phyloP scores from a whole-genome alignment of 1,140 invertebrate species.

The Venturia canescens region DNA sequence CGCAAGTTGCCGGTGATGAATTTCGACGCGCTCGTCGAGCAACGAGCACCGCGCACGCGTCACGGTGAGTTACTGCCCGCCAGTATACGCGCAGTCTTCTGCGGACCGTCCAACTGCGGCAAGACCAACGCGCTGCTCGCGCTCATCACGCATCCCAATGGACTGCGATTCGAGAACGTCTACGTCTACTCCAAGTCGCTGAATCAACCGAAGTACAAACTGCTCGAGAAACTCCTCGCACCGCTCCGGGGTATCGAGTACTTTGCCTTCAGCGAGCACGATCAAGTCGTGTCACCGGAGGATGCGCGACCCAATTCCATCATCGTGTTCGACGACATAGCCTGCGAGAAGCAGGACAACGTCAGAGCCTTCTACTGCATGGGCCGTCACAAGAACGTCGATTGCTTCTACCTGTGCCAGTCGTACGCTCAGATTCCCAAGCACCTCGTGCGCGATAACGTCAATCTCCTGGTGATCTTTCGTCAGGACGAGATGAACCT shows the following conservation, averaged over 20 bases:
- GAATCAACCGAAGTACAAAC: slow-evolving; percentile 20
- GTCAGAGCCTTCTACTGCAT: slow-evolving; percentile 68
- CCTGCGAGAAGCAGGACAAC: slow-evolving; percentile 64
- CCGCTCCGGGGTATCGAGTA: slow-evolving; percentile 12
- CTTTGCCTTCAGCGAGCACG: slow-evolving; percentile 31
- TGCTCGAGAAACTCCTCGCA: slow-evolving; percentile 30
- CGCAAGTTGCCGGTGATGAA: slow-evolving; percentile 27
- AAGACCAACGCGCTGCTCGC: slow-evolving; percentile 17
- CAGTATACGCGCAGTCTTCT: slow-evolving; percentile 2
- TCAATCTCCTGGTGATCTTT: slow-evolving; percentile 69
- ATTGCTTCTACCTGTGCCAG: slow-evolving; percentile 69
- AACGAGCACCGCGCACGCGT: background rate
- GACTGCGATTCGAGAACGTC: background rate
- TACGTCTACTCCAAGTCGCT: slow-evolving; percentile 35
- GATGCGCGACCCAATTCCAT: slow-evolving; percentile 59
- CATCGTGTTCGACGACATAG: slow-evolving; percentile 71
- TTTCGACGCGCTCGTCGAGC: slow-evolving; percentile 20
- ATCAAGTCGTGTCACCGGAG: slow-evolving; percentile 47
- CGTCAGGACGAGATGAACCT: slow-evolving; percentile 69
- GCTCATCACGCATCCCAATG: background rate
- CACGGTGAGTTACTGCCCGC: background rate
- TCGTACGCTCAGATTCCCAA: slow-evolving; percentile 68
- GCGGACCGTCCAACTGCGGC: background rate
- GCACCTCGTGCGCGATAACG: slow-evolving; percentile 68
- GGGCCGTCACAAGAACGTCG: slow-evolving; percentile 65